A percentile compares a stretch with the other conserved stretches of the same genome.
phyloP scores from a whole-genome alignment of 2,888 invertebrate species.

The Acrobasis suavella region DNA sequence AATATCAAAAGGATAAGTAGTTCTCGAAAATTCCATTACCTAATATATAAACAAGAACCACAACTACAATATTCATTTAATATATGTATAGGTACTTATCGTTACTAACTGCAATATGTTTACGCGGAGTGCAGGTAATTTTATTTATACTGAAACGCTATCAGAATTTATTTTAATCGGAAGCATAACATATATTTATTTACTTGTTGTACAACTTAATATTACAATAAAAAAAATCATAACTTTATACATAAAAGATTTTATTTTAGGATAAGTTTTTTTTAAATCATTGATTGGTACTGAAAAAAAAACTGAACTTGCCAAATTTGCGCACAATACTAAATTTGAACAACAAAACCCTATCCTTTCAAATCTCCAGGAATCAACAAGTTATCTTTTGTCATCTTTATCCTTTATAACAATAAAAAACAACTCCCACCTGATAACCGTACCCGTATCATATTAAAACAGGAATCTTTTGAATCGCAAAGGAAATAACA shows the following conservation, averaged over 20 bases:
- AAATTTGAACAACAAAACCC: background rate
- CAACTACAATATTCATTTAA: background rate
- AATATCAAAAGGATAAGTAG: background rate
- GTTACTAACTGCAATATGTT: too few relatives aligned
- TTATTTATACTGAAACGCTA: too few relatives aligned
- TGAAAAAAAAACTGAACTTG: too few relatives aligned
- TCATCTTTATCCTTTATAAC: background rate
- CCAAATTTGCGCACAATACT: background rate
- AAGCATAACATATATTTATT: too few relatives aligned
- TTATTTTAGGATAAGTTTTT: too few relatives aligned
- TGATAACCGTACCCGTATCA: slow-evolving; percentile 33
- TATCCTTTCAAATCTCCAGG: background rate
- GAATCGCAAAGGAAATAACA: slow-evolving; percentile 26
- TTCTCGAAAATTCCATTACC: background rate
- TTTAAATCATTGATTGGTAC: too few relatives aligned
- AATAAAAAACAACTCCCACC: slow-evolving; percentile 8
- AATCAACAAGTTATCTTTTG: background rate
- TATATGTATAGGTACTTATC: too few relatives aligned
- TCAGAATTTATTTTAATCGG: too few relatives aligned
- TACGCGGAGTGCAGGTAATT: too few relatives aligned
- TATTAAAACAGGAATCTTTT: slow-evolving; percentile 29
- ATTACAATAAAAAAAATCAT: too few relatives aligned
- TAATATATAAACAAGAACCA: background rate
- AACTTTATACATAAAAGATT: too few relatives aligned
- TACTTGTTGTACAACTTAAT: too few relatives aligned